Base-by-base conservation (phyloP, 1,140 invertebrate genomes). In the Heliconius congener region DNA sequence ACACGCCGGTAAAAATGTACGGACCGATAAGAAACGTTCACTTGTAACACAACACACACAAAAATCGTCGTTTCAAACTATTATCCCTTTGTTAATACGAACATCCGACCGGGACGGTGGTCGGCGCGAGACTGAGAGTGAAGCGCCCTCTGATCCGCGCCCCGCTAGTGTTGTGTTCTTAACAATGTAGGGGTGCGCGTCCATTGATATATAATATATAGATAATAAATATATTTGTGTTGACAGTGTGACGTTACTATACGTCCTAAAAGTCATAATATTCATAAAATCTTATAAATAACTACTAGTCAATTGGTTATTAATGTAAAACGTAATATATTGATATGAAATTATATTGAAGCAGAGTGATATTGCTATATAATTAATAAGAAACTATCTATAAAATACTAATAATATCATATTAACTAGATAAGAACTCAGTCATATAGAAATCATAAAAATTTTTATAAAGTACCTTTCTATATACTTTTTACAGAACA, bases 101-200 rank as follows among this genome's bases (percentile, higher is more conserved):
- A 82, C 90, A 81, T 86, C 85, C 90, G 76, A 71, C 85, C 86
- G 76, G 71, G 42, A 46, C 81, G 85, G 85, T 86, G 87, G 88
- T 88, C 90, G 87, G 87, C 88, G 91, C 92, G 90, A 94, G 91
- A 94, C 92, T 94, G 89, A 87, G 87, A 87, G 83, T 84, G 78
- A 84, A 87, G 89, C 88, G 91, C 92, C 89, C 88, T 88, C 89
- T 87, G 86, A 78, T 81, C 83, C 83, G 81, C 85, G 84, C 84
- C 87, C 84, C 79, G 80, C 74, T 78, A 86, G 90, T 90, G 90
- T 66, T 92, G 88, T 81, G 89, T 88, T 80, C 42, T 77, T 83
- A 79, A 83, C 37, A 75, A 80, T 89, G 87, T 86, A 86, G 71
- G 88, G 84, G 90, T 88, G 86, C 88, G 88, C 60, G 27, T 66